These are phyloP conservation scores for Mercenaria mercenaria DNA, from an alignment of 1,140 invertebrate species.

Conservation along the genomic window DNA sequence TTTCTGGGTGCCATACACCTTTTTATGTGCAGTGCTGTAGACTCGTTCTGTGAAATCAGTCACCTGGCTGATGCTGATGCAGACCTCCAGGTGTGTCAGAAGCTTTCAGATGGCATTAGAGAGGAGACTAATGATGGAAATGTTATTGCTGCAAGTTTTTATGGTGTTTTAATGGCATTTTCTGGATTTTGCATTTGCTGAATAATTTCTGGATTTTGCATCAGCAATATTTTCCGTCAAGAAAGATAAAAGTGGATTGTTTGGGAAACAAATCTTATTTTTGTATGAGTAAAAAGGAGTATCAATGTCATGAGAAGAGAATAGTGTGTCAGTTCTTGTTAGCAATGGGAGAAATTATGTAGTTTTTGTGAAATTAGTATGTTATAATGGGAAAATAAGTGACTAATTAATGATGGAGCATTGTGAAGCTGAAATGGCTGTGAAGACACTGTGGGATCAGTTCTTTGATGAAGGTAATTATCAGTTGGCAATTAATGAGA, in stretches of 20 bases:
- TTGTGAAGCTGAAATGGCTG: constrained; percentile 1
- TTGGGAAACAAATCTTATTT: neutral
- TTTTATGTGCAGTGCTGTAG: neutral
- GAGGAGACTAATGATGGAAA: neutral
- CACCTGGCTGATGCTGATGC: constrained; percentile 20
- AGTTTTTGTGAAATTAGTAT: neutral
- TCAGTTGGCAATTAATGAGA: no score
- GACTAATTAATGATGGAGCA: constrained; percentile 11
- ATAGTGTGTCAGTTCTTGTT: neutral
- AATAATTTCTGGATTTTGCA: neutral
- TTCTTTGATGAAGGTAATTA: constrained; percentile 51
- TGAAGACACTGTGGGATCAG: constrained; percentile 29
- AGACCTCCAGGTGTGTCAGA: constrained; percentile 33
- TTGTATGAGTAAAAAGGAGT: neutral
- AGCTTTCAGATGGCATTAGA: neutral
- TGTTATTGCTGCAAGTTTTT: neutral
- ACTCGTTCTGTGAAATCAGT: neutral
- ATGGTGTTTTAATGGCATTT: constrained; percentile 12
- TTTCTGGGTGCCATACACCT: no score
- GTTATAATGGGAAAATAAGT: neutral
- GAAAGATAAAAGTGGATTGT: neutral
- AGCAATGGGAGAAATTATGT: neutral
- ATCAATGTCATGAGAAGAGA: neutral
- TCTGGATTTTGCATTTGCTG: constrained; percentile 8
- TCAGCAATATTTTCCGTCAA: no score